phyloP scores from a whole-genome alignment of 2,113 vertebrate genomes.

The Oxygymnocypris stewartii region DNA sequence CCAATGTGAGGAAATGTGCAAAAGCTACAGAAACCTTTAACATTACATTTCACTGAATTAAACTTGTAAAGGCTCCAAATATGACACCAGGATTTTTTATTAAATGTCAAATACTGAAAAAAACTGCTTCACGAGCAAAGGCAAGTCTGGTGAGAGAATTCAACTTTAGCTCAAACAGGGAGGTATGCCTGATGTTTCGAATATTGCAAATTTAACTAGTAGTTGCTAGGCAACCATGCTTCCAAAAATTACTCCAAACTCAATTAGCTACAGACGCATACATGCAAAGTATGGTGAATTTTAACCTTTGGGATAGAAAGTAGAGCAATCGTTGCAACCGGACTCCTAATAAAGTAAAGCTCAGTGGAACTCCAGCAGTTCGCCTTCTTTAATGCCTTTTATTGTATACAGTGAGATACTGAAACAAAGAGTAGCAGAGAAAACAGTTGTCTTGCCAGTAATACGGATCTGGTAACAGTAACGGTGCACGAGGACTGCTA shows the following conservation, averaged over 20 bases:
- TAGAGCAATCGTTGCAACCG: background rate
- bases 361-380: conserved; percentile 36
- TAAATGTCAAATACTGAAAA: background rate
- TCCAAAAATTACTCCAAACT: background rate
- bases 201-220: background rate
- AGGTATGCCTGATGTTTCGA: background rate
- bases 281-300: background rate
- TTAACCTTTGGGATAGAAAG: background rate
- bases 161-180: background rate
- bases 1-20: background rate
- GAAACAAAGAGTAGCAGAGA: conserved; percentile 55
- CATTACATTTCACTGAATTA: background rate
- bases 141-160: background rate
- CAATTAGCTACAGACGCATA: conserved; percentile 11
- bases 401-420: conserved; percentile 60
- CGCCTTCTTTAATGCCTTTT: conserved; percentile 52
- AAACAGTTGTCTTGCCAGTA: conserved; percentile 49
- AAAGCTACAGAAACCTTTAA: background rate
- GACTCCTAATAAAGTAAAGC: background rate
- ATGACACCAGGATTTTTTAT: background rate
- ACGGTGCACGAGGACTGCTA: conserved; percentile 55
- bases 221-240: conserved; percentile 5
- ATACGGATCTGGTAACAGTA: conserved; percentile 57
- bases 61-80: background rate
- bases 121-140: background rate